phyloP scores from a whole-genome alignment of 2,888 invertebrate genomes.

The Volucella inanis region DNA sequence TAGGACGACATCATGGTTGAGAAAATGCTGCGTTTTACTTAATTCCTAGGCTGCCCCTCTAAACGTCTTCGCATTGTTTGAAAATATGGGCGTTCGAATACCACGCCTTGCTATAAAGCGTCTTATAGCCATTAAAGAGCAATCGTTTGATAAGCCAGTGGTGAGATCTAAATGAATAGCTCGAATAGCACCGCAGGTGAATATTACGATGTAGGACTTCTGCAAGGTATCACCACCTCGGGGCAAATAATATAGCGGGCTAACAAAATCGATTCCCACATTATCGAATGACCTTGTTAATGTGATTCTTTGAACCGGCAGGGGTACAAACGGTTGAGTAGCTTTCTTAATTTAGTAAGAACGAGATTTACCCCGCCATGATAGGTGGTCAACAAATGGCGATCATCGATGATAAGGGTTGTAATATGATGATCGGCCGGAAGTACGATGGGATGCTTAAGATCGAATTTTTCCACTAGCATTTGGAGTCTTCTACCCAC shows the following conservation, averaged over 20 bases:
- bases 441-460: constrained; percentile 36
- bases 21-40: neutral
- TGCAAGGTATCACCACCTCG: neutral
- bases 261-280: constrained; percentile 19
- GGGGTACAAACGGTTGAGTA: constrained; percentile 22
- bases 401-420: constrained; percentile 7
- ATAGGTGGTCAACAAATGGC: neutral
- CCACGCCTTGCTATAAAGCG: constrained; percentile 28
- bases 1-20: neutral
- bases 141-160: constrained; percentile 31
- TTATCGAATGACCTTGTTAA: constrained; percentile 15
- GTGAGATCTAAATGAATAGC: constrained; percentile 51
- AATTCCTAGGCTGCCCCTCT: constrained; percentile 24
- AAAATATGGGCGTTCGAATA: constrained; percentile 17
- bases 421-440: constrained; percentile 10
- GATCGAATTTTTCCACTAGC: neutral
- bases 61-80: constrained; percentile 34
- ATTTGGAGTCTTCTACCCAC: constrained; percentile 30
- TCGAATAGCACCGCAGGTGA: constrained; percentile 49
- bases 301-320: constrained; percentile 21
- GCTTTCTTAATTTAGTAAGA: constrained; percentile 18
- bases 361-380: constrained; percentile 35
- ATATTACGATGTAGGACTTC: constrained; percentile 33
- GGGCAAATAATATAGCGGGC: neutral
- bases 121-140: constrained; percentile 31